These are phyloP conservation scores for Plecturocebus donacophilus DNA, from an alignment of 2,113 vertebrate genomes.

Conservation along the genomic window DNA sequence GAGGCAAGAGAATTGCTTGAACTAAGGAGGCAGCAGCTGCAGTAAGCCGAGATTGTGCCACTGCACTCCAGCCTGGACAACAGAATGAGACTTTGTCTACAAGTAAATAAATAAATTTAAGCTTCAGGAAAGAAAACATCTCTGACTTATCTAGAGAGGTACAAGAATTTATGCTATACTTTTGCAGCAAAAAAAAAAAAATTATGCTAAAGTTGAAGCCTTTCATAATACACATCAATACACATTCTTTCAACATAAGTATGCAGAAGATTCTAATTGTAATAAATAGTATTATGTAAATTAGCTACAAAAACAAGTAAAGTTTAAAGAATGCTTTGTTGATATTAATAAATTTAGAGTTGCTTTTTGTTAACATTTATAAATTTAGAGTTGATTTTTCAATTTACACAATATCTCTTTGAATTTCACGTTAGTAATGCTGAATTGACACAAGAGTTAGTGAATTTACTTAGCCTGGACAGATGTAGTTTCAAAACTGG, in stretches of 20 bases:
- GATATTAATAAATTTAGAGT: constrained; percentile 18
- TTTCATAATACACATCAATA: background rate
- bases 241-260: background rate
- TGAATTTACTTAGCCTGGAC: constrained; percentile 22
- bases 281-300: background rate
- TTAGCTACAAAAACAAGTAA: background rate
- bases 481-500: background rate
- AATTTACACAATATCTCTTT: background rate
- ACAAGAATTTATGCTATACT: background rate
- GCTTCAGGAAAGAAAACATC: background rate
- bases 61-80: too few species aligned
- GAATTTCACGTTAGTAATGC: constrained; percentile 22
- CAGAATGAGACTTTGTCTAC: too few species aligned
- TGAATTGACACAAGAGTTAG: background rate
- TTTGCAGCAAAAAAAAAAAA: background rate
- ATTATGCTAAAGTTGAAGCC: background rate
- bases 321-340: background rate
- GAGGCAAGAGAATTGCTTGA: too few species aligned
- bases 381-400: constrained; percentile 5
- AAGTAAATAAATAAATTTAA: background rate
- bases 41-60: too few species aligned
- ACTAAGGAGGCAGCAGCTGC: too few species aligned
- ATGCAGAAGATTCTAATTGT: background rate
- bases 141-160: background rate
- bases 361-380: background rate